Evolutionary conservation across 1,140 invertebrate genomes (phyloP).

Genomic region (Cydia strobilella): DNA sequence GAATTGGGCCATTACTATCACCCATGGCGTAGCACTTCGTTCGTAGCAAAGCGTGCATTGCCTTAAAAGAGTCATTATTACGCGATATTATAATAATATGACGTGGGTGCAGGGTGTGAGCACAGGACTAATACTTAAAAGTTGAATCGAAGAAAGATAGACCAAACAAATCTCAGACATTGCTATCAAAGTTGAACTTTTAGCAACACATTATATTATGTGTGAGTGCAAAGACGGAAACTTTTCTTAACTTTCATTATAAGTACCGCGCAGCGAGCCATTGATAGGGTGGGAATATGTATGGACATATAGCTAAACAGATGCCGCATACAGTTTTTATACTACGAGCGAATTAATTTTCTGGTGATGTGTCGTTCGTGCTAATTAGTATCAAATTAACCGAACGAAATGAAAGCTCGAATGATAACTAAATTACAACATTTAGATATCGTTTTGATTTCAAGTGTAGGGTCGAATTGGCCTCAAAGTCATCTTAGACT

Average conservation of each 20-base stretch:
- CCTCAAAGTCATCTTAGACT: too few relatives aligned
- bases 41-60: background rate
- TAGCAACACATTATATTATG: background rate
- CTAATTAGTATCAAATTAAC: too few relatives aligned
- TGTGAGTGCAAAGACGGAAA: background rate
- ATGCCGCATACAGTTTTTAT: background rate
- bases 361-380: too few relatives aligned
- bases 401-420: too few relatives aligned
- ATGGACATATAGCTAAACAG: background rate
- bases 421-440: too few relatives aligned
- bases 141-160: background rate
- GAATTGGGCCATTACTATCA: too few relatives aligned
- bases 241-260: background rate
- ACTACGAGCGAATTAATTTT: background rate
- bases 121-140: background rate
- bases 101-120: too few relatives aligned
- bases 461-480: too few relatives aligned
- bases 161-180: background rate
- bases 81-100: too few relatives aligned
- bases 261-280: background rate
- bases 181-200: background rate
- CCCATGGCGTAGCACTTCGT: background rate
- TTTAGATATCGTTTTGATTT: too few relatives aligned
- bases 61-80: background rate
- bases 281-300: slow-evolving; percentile 2